Evolutionary conservation across 1,140 invertebrate genomes (phyloP).

Genomic region (Dendrolimus kikuchii): DNA sequence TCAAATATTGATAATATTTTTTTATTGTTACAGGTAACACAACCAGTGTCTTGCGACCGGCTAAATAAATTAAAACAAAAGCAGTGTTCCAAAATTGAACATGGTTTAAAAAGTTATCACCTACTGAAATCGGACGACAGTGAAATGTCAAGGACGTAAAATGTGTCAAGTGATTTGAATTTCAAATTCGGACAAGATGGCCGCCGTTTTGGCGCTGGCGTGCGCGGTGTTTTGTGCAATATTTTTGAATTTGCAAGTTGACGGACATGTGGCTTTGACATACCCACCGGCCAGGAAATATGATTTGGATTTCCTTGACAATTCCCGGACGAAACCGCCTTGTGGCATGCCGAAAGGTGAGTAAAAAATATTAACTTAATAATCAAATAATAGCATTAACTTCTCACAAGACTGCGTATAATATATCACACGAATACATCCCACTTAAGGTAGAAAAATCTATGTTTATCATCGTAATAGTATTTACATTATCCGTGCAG

Average conservation of each 20-base stretch:
- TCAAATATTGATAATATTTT: not conserved
- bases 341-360: conserved; percentile 97
- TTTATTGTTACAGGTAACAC: conserved; percentile 10
- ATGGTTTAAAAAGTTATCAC: conserved; percentile 1
- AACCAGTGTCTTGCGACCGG: not conserved
- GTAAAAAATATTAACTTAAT: conserved; percentile 7
- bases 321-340: conserved; percentile 88
- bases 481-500: too few species aligned
- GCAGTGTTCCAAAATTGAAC: not conserved
- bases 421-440: too few species aligned
- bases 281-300: conserved; percentile 89
- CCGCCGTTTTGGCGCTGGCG: conserved; percentile 31
- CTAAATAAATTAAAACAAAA: not conserved
- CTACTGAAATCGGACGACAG: conserved; percentile 3
- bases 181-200: conserved; percentile 36
- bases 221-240: conserved; percentile 28
- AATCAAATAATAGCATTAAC: too few species aligned
- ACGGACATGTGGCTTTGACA: conserved; percentile 86
- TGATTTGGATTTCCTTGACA: conserved; percentile 95
- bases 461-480: too few species aligned
- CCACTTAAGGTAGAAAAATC: too few species aligned
- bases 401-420: too few species aligned
- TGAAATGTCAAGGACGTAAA: conserved; percentile 12
- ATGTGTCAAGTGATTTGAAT: conserved; percentile 10
- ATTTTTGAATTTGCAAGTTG: conserved; percentile 29